Conservation (phyloP, 1,140 invertebrate species). For the Araneus ventricosus region DNA sequence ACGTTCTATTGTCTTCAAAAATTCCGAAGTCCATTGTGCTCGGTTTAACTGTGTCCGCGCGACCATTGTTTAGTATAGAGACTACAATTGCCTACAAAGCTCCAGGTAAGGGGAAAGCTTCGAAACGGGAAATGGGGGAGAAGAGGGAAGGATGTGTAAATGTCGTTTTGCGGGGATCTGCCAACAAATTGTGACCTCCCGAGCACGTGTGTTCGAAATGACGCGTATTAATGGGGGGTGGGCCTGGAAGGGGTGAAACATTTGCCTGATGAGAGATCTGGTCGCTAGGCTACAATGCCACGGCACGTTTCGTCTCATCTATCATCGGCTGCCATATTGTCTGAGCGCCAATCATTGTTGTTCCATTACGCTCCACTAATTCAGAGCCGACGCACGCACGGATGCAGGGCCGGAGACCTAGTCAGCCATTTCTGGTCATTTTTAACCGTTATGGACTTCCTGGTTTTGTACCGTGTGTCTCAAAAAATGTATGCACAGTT, state of each 20-base stretch:
- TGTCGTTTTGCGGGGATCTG: background rate
- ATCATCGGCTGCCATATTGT: slow-evolving; percentile 18
- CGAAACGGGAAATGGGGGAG: background rate
- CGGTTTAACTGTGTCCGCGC: background rate
- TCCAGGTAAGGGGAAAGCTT: background rate
- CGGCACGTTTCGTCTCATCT: slow-evolving; percentile 7
- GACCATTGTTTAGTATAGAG: background rate
- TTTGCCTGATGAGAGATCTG: slow-evolving; percentile 36
- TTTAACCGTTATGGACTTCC: background rate
- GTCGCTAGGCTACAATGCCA: slow-evolving; percentile 28
- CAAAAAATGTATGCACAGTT: too few species aligned
- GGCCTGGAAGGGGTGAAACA: background rate
- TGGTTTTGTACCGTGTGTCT: too few species aligned
- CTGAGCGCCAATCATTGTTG: slow-evolving; percentile 32
- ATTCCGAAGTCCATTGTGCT: background rate
- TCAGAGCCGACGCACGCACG: background rate
- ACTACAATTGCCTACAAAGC: background rate
- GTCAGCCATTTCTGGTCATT: background rate
- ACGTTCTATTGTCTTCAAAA: background rate
- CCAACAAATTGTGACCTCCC: slow-evolving; percentile 21
- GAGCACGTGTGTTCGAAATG: slow-evolving; percentile 36
- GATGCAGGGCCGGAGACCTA: background rate
- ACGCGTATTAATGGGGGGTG: background rate
- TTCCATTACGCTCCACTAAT: slow-evolving; percentile 10
- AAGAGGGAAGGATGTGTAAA: background rate